Percentiles rank a stretch among this genome's conserved stretches.
Conservation (phyloP, 2,888 invertebrate genomes). For the Protonemura montana region DNA sequence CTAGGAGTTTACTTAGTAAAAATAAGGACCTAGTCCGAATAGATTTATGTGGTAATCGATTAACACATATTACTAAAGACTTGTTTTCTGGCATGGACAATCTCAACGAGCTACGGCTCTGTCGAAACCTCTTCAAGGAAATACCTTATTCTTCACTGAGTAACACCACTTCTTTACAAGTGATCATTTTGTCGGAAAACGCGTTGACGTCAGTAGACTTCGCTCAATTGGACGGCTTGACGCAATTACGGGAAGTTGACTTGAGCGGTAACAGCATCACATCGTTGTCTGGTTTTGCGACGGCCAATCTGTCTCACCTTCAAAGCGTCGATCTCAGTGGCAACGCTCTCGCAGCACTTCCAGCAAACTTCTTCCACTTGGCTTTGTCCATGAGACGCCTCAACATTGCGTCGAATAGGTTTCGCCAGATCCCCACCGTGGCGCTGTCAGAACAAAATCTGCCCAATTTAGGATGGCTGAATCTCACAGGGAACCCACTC, state of each 20-base stretch:
- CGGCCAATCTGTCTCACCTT: conserved; percentile 76
- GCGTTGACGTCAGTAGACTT: conserved; percentile 70
- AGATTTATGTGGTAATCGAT: conserved; percentile 74
- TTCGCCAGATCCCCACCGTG: conserved; percentile 79
- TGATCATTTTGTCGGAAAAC: conserved; percentile 46
- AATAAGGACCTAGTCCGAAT: conserved; percentile 80
- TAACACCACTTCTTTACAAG: conserved; percentile 69
- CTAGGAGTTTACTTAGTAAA: conserved; percentile 74
- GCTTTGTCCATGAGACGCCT: conserved; percentile 75
- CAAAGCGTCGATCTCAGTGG: conserved; percentile 78
- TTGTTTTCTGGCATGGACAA: conserved; percentile 78
- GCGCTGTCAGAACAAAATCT: conserved; percentile 78
- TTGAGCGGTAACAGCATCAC: conserved; percentile 59
- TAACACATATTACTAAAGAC: conserved; percentile 72
- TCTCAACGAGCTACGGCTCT: conserved; percentile 78
- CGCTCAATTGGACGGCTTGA: conserved; percentile 77
- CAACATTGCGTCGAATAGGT: conserved; percentile 80
- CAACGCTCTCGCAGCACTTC: conserved; percentile 77
- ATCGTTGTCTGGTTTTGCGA: conserved; percentile 77
- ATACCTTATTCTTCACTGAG: conserved; percentile 81
- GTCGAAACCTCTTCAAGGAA: conserved; percentile 75
- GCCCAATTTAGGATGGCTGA: conserved; percentile 76
- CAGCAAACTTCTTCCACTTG: conserved; percentile 81
- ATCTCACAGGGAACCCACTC: conserved; percentile 84
- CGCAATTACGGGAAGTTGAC: conserved; percentile 77